phyloP scores from a whole-genome alignment of 1,140 invertebrate species.

The Sycophaga agraensis region DNA sequence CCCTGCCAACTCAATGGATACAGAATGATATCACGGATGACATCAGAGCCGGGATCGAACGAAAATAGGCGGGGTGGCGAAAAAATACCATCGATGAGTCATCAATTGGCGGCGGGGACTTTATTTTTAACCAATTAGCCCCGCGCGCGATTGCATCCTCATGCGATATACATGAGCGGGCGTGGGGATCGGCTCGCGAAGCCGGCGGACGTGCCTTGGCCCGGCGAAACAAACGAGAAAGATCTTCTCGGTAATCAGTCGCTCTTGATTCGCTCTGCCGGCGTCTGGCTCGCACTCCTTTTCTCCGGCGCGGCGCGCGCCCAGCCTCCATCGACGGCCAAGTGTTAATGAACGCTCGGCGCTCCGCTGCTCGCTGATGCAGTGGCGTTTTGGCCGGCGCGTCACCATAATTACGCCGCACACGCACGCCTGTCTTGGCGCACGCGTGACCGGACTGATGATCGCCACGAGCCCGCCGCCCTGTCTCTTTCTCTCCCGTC shows the following conservation, averaged over 20 bases:
- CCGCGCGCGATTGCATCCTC: not conserved
- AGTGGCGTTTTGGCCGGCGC: slow-evolving; percentile 49
- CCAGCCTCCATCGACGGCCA: slow-evolving; percentile 21
- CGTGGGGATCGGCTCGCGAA: not conserved
- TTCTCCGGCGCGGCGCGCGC: not conserved
- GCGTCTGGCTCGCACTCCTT: slow-evolving; percentile 10
- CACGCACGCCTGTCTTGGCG: slow-evolving; percentile 47
- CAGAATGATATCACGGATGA: slow-evolving; percentile 18
- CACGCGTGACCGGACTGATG: slow-evolving; percentile 48
- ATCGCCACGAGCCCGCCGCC: not conserved
- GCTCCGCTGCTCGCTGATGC: not conserved
- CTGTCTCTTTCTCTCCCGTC: slow-evolving; percentile 12
- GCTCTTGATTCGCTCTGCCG: slow-evolving; percentile 22
- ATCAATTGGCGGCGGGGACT: not conserved
- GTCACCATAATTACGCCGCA: slow-evolving; percentile 52
- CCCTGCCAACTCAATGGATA: slow-evolving; percentile 12
- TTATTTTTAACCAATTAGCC: slow-evolving; percentile 17
- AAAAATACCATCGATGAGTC: slow-evolving; percentile 19
- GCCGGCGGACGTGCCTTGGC: not conserved
- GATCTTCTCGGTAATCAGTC: slow-evolving; percentile 25
- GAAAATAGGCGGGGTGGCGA: not conserved
- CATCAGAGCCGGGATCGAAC: not conserved
- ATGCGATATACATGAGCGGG: no score
- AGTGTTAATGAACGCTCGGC: slow-evolving; percentile 45
- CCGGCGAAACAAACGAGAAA: slow-evolving; percentile 19